These are phyloP conservation scores for Ranitomeya variabilis DNA, from an alignment of 2,113 vertebrate species.

Conservation along the genomic window DNA sequence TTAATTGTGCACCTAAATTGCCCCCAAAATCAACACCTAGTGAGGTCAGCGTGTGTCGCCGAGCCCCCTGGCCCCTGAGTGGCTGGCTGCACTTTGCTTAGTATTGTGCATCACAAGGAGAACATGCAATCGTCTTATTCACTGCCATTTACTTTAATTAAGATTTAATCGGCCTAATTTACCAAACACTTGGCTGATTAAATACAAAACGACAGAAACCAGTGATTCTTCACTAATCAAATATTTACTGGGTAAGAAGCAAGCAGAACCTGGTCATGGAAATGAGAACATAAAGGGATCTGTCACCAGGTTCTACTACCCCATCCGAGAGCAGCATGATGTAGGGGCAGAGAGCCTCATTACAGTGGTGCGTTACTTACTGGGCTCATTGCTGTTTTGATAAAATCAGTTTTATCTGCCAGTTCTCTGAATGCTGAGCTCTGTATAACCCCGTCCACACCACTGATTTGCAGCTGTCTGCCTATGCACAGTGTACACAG, in stretches of 20 bases:
- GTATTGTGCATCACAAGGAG: constrained; percentile 11
- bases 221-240: background rate
- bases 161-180: background rate
- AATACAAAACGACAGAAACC: background rate
- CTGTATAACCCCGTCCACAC: no score
- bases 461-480: no score
- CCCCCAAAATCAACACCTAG: constrained; percentile 71
- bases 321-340: no score
- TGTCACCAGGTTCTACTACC: no score
- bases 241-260: background rate
- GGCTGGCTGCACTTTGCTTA: constrained; percentile 39
- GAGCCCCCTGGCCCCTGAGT: constrained; percentile 22
- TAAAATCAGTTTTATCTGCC: no score
- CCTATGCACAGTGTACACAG: no score
- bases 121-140: background rate
- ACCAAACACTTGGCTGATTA: background rate
- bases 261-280: background rate
- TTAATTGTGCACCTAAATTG: constrained; percentile 49
- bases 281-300: background rate
- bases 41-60: constrained; percentile 32
- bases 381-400: no score
- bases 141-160: constrained; percentile 3
- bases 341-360: no score
- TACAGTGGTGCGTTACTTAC: no score
- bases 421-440: no score